Evolutionary conservation across 2,113 vertebrate species (phyloP).

Genomic region (Felis catus): DNA sequence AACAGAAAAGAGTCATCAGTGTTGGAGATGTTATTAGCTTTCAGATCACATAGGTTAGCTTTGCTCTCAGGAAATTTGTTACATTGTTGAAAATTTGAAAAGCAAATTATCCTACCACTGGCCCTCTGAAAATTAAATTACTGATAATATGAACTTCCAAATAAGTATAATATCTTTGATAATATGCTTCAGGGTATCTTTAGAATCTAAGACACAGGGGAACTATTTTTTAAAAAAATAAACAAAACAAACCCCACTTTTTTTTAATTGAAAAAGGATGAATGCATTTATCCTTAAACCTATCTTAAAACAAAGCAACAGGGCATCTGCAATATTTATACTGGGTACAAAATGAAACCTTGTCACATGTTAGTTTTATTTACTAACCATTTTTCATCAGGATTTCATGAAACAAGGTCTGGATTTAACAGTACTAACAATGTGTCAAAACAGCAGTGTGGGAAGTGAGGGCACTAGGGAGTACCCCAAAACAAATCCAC

Average conservation of each 20-base stretch:
- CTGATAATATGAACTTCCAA: not conserved
- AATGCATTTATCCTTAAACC: not conserved
- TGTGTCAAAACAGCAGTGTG: conserved; percentile 46
- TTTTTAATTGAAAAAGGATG: not conserved
- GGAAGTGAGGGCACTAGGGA: not conserved
- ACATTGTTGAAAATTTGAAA: not conserved
- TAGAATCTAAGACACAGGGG: not conserved
- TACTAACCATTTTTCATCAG: not conserved
- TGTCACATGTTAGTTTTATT: not conserved
- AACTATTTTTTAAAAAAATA: not conserved
- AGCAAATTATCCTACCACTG: not conserved
- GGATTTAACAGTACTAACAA: conserved; percentile 38
- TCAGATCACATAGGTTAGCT: not conserved
- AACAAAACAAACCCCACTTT: not conserved
- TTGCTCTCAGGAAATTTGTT: not conserved
- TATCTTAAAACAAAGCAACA: not conserved
- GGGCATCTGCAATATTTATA: not conserved
- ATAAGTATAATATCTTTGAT: not conserved
- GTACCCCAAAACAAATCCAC: conserved; percentile 46
- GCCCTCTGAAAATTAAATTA: not conserved
- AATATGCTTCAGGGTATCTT: not conserved
- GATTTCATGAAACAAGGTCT: not conserved
- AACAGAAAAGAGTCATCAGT: not conserved
- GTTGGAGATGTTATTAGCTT: not conserved
- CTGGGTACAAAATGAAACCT: not conserved